These are phyloP conservation scores for Plestiodon gilberti DNA, from an alignment of 2,113 vertebrate genomes.

Conservation along the genomic window DNA sequence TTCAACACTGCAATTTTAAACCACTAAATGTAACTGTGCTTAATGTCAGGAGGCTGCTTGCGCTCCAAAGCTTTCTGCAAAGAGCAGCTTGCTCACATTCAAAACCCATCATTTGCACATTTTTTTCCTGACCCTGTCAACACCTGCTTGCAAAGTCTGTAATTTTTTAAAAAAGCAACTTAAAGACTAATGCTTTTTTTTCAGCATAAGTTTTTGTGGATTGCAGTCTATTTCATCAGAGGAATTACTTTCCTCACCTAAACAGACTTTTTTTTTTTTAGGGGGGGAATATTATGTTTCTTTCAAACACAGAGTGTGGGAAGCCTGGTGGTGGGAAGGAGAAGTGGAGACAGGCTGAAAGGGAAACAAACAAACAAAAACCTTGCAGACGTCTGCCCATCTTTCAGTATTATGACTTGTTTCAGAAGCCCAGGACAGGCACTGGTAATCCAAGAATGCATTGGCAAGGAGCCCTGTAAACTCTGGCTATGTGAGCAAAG, in stretches of 20 bases:
- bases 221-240: no score
- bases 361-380: background rate
- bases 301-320: background rate
- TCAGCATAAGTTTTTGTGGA: no score
- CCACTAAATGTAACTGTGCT: fast-evolving
- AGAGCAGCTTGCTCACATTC: background rate
- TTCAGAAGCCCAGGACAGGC: background rate
- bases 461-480: background rate
- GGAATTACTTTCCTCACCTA: background rate
- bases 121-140: background rate
- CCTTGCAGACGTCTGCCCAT: background rate
- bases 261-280: background rate
- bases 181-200: no score
- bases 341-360: background rate
- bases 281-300: background rate
- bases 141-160: background rate
- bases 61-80: background rate
- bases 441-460: background rate
- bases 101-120: background rate
- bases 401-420: background rate
- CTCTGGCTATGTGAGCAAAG: background rate
- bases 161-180: background rate
- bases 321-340: conserved; percentile 1
- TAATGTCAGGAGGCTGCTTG: fast-evolving
- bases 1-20: fast-evolving